Conservation (phyloP, 2,888 invertebrate species). For the Diarsia rubi region DNA sequence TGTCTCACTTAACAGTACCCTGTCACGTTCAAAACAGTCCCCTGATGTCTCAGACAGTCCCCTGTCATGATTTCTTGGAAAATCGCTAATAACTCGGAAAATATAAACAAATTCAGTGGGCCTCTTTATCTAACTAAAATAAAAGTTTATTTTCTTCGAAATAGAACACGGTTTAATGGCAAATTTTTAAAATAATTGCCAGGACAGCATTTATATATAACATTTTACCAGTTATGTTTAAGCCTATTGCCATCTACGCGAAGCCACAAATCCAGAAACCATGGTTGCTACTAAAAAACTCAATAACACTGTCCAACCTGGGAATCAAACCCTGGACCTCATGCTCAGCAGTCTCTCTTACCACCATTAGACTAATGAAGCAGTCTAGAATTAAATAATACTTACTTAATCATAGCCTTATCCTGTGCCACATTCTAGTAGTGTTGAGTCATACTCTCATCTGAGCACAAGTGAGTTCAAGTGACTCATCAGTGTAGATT, state of each 20-base stretch:
- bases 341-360: neutral
- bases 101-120: too few species aligned
- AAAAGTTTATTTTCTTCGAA: too few species aligned
- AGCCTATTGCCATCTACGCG: neutral
- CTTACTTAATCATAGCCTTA: neutral
- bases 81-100: too few species aligned
- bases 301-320: neutral
- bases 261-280: neutral
- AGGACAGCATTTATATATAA: too few species aligned
- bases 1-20: too few species aligned
- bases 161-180: too few species aligned
- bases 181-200: too few species aligned
- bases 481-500: conserved; percentile 23
- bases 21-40: too few species aligned
- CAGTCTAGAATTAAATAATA: neutral
- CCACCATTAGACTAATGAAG: neutral
- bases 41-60: too few species aligned
- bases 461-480: neutral
- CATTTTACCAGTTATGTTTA: neutral
- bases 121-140: too few species aligned
- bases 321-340: neutral
- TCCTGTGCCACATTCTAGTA: neutral
- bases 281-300: neutral
- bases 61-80: too few species aligned
- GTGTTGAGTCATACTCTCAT: conserved; percentile 6